Conservation (phyloP, 53 echinoderm and acorn worm species). For the Apostichopus leukothele region DNA sequence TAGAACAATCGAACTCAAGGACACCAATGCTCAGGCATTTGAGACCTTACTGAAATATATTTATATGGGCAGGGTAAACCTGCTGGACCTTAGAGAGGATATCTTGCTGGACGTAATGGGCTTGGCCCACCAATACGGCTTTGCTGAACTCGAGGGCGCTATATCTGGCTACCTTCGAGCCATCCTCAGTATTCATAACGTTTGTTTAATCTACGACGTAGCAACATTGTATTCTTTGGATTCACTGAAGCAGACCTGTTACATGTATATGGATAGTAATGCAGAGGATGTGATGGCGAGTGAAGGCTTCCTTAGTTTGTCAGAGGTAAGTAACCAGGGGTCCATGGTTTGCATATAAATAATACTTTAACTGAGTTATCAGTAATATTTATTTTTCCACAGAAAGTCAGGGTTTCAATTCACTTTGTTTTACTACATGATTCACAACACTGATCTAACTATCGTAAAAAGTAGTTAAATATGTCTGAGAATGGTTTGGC, state of each 20-base stretch:
- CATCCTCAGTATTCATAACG: conserved; percentile 92
- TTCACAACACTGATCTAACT: too few relatives aligned
- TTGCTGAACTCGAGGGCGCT: conserved; percentile 84
- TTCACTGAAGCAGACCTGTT: conserved; percentile 88
- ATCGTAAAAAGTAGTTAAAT: too few relatives aligned
- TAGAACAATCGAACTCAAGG: conserved; percentile 83
- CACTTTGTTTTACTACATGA: too few relatives aligned
- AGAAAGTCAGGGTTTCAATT: too few relatives aligned
- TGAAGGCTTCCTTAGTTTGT: conserved; percentile 84
- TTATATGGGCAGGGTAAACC: conserved; percentile 94
- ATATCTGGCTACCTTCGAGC: conserved; percentile 96
- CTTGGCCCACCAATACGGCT: conserved; percentile 96
- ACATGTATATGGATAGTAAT: conserved; percentile 83
- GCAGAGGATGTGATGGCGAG: conserved; percentile 93
- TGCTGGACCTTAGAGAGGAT: conserved; percentile 89
- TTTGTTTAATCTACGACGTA: conserved; percentile 98
- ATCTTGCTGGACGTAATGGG: conserved; percentile 83
- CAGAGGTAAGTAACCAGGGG: conserved; percentile 64
- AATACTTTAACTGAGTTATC: too few relatives aligned
- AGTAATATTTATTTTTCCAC: too few relatives aligned
- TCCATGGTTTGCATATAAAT: too few relatives aligned
- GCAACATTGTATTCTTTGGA: conserved; percentile 78
- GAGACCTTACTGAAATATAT: conserved; percentile 90
- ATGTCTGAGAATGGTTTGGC: too few relatives aligned
- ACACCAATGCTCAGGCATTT: conserved; percentile 89